Evolutionary conservation across 2,888 invertebrate genomes (phyloP).

Genomic region (Lasioglossum calceatum): DNA sequence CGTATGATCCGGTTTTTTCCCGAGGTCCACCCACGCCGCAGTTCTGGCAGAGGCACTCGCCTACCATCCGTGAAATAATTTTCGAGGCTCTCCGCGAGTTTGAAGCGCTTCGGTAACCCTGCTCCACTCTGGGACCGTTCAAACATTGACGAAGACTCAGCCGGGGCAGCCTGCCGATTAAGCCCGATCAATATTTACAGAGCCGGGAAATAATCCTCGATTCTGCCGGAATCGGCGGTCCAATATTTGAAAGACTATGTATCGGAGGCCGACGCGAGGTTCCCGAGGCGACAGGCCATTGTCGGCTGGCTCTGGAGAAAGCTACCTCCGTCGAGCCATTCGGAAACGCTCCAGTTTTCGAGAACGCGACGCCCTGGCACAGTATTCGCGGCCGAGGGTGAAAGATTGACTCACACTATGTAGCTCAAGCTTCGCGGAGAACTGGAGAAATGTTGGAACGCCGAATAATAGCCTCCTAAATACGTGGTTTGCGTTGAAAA

Average conservation of each 20-base stretch:
- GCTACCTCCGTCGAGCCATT: not conserved
- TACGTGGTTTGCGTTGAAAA: not conserved
- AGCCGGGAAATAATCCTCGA: conserved; percentile 38
- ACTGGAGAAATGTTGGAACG: not conserved
- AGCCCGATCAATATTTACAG: conserved; percentile 34
- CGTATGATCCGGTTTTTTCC: not conserved
- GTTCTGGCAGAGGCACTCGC: not conserved
- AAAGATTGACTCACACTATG: not conserved
- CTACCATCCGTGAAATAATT: not conserved
- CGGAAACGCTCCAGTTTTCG: not conserved
- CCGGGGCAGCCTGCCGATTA: conserved; percentile 25
- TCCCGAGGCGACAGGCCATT: not conserved
- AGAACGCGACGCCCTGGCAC: not conserved
- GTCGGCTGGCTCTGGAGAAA: conserved; percentile 6
- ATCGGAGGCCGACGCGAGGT: conserved; percentile 5
- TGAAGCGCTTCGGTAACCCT: not conserved
- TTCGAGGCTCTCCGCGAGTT: not conserved
- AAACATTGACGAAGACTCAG: conserved; percentile 30
- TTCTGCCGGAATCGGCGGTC: conserved; percentile 23
- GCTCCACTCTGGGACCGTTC: not conserved
- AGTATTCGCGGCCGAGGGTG: not conserved
- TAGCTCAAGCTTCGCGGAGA: not conserved
- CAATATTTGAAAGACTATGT: conserved; percentile 43
- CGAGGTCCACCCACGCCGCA: not conserved
- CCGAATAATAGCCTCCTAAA: not conserved